Conservation (phyloP, 2,797 vertebrate genomes). For the Ctenopoma multispine region DNA sequence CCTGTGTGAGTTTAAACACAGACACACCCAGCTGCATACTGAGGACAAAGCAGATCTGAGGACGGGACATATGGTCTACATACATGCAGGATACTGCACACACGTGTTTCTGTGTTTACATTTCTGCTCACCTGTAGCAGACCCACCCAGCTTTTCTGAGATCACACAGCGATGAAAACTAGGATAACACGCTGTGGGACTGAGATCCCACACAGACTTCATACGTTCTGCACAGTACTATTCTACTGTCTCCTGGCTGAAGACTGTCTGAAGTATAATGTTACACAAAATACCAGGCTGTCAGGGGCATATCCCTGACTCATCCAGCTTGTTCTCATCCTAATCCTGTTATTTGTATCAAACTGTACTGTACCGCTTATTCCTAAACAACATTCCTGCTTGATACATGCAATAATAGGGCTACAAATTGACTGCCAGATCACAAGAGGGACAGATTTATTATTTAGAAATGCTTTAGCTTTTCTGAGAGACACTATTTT, state of each 20-base stretch:
- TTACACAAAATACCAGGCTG: constrained; percentile 20
- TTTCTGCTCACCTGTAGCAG: constrained; percentile 18
- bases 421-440: neutral
- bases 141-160: constrained; percentile 11
- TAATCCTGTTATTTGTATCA: constrained; percentile 11
- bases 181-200: constrained; percentile 11
- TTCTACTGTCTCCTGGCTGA: constrained; percentile 28
- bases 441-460: neutral
- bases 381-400: constrained; percentile 1
- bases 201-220: neutral
- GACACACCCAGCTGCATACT: constrained; percentile 62
- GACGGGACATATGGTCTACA: neutral
- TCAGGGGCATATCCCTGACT: constrained; percentile 11
- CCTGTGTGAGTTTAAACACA: constrained; percentile 51
- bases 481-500: neutral
- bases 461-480: neutral
- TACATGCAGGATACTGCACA: neutral
- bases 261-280: constrained; percentile 33
- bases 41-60: constrained; percentile 17
- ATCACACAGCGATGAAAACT: constrained; percentile 7
- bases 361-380: constrained; percentile 9
- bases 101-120: neutral
- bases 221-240: constrained; percentile 10
- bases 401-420: neutral
- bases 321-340: constrained; percentile 5